A percentile compares a stretch with the other conserved stretches of the same genome.
Evolutionary conservation across 2,797 vertebrate genomes (phyloP).

Genomic region (Tympanoctomys barrerae): DNA sequence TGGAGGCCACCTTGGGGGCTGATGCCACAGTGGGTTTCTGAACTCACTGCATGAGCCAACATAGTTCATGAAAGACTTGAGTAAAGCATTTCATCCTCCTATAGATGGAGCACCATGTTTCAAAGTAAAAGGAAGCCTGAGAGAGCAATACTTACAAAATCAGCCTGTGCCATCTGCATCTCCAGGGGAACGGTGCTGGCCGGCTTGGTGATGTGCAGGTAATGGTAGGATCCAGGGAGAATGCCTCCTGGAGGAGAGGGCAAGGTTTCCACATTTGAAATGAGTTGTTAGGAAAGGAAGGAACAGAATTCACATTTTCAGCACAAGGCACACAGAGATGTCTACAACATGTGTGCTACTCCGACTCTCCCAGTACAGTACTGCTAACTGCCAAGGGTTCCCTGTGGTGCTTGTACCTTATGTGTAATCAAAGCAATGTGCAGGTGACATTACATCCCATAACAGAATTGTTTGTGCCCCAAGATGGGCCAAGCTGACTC

Average conservation of each 20-base stretch:
- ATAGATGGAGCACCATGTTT: neutral
- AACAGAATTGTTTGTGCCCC: neutral
- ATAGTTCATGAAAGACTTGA: neutral
- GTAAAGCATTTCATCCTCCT: neutral
- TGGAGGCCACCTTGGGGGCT: neutral
- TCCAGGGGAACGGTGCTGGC: constrained; percentile 79
- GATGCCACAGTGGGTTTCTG: neutral
- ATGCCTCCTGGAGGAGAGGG: constrained; percentile 89
- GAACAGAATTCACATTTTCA: neutral
- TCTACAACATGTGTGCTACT: neutral
- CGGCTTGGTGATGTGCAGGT: constrained; percentile 92
- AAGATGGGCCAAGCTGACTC: neutral
- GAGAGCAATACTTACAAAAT: constrained; percentile 86
- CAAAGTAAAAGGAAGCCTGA: constrained; percentile 8
- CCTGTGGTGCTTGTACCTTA: neutral
- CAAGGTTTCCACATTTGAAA: constrained; percentile 18
- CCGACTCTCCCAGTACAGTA: neutral
- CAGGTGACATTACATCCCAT: neutral
- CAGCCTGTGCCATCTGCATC: constrained; percentile 77
- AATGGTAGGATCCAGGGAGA: constrained; percentile 93
- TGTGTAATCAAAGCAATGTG: neutral
- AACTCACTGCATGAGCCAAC: neutral
- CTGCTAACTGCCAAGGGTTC: neutral
- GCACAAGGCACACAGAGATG: neutral
- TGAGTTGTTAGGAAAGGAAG: neutral